These are phyloP conservation scores for Indicator maculatus DNA, from an alignment of 2,113 vertebrate species.

Conservation along the genomic window DNA sequence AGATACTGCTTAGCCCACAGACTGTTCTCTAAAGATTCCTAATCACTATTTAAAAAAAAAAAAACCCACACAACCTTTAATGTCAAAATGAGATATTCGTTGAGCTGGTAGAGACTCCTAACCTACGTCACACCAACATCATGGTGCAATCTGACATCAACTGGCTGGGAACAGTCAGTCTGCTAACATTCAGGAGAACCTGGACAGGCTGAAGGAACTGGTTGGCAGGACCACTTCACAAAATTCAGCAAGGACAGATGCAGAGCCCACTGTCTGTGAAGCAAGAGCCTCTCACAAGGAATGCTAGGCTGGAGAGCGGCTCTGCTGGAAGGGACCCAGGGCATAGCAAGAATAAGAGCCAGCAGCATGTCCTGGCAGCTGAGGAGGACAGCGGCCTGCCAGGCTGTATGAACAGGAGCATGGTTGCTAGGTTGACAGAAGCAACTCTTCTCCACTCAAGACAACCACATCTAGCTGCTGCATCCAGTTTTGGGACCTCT, in stretches of 20 bases:
- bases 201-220: not conserved
- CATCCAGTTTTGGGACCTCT: not conserved
- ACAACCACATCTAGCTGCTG: not conserved
- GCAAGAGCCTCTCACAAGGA: not conserved
- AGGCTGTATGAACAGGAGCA: not conserved
- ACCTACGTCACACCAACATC: not conserved
- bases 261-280: not conserved
- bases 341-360: not conserved
- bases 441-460: not conserved
- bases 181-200: not conserved
- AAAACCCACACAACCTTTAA: not conserved
- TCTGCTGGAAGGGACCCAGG: not conserved
- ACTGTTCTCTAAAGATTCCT: not conserved
- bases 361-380: not conserved
- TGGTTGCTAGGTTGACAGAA: fast-evolving
- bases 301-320: not conserved
- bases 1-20: not conserved
- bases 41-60: not conserved
- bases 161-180: not conserved
- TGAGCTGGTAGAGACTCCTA: not conserved
- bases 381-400: not conserved
- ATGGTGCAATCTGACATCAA: not conserved
- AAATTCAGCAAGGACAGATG: not conserved
- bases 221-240: not conserved
- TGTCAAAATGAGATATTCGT: not conserved